Conservation (phyloP, 2,888 invertebrate species). For the Rhogogaster chlorosoma region DNA sequence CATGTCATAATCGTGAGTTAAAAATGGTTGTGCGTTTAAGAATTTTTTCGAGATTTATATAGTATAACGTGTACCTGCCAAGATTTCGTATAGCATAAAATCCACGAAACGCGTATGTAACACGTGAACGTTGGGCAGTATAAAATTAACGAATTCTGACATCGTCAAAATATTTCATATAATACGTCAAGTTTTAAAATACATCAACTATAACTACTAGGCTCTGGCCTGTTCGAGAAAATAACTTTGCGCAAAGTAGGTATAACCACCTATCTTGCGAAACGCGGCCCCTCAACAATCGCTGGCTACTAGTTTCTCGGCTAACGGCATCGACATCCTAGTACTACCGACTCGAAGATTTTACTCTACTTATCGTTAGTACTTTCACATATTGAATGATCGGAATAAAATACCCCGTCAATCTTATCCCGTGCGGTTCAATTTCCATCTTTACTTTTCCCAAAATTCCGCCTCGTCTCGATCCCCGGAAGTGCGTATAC, state of each 20-base stretch:
- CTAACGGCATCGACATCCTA: not conserved
- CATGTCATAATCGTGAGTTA: not conserved
- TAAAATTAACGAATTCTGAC: constrained; percentile 28
- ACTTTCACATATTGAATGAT: constrained; percentile 26
- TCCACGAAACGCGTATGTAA: not conserved
- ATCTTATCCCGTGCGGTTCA: not conserved
- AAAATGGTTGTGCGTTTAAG: not conserved
- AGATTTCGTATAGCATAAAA: not conserved
- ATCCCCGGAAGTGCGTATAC: not conserved
- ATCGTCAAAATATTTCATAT: constrained; percentile 29
- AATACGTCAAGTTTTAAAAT: not conserved
- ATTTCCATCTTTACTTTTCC: not conserved
- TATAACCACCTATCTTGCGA: constrained; percentile 15
- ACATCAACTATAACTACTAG: not conserved
- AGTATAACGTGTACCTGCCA: not conserved
- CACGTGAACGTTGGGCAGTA: constrained; percentile 21
- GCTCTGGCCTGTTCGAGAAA: not conserved
- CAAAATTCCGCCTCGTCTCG: not conserved
- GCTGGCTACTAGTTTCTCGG: constrained; percentile 20
- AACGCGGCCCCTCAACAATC: constrained; percentile 20
- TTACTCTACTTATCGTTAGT: constrained; percentile 13
- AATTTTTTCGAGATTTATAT: not conserved
- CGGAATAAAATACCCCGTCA: not conserved
- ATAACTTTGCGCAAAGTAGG: constrained; percentile 23
- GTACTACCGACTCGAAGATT: not conserved